Evolutionary conservation across 2,888 invertebrate genomes (phyloP), one percentile per base, ranked within the genome.

Genomic region (Dynastes maya): DNA sequence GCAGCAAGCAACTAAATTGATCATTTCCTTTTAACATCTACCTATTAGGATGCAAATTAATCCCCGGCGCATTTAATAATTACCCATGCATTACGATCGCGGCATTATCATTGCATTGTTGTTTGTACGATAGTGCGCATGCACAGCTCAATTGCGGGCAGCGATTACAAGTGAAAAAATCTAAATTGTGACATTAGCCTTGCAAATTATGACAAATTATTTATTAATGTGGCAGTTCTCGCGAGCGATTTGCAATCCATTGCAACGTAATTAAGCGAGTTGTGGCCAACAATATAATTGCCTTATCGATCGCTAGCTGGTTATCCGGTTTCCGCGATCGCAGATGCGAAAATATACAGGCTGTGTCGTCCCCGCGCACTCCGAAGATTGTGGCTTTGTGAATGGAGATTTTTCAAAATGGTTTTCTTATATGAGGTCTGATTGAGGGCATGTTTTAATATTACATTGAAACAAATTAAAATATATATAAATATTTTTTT

Each of bases 131-230:
- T 45, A 4, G 22, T 58, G 22, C 55, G 22, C 22, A 58, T 58
- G 22, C 55, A 58, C 22, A 16, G 22, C 22, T 49, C 13, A 22
- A 49, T 49, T 67, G 5, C 45, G 9, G 22, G 9, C 49, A 72
- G 40, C 72, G 58, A 72, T 72, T 72, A 58, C 72, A 8, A 22
- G 58, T 22, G 40, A 58, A 71, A 72, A 72, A 72, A 40, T 58
- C 58, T 40, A 72, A 72, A 72, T 72, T 72, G 58, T 72, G 58
- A 55, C 58, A 72, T 72, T 72, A 58, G 72, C 58, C 40, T 72
- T 58, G 72, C 61, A 72, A 72, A 72, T 72, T 72, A 72, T 72
- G 72, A 72, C 61, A 58, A 72, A 72, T 72, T 72, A 72, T 72
- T 72, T 72, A 55, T 72, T 72, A 72, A 72, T 72, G 40, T 58